Base-by-base conservation (phyloP, 1,140 invertebrate species). In the Sinonovacula constricta region DNA sequence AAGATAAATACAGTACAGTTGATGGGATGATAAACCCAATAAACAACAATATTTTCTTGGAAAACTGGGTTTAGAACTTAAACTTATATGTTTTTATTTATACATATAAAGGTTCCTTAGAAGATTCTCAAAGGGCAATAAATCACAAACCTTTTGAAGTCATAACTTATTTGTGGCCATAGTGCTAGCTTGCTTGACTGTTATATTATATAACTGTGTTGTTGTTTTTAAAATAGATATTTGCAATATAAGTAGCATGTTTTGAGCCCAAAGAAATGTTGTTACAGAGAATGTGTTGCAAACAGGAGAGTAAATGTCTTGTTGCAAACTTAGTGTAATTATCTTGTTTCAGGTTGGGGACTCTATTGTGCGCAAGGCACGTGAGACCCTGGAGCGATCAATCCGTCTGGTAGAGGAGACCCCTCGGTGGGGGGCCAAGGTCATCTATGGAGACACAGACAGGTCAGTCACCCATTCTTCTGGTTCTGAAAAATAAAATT, bases 401-500 rank as follows among this genome's bases (percentile, higher is more conserved):
- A 99, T 99, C 74, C 93, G 94, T 84, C 91, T 98, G 54, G 96
- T 99, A 0, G 94, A 96, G 53, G 86, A 87, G 7, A 88, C 85
- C 39, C 81, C 85, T 10, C 75, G 84, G 30, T 99, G 97, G 97
- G 94, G 94, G 53, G 96, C 95, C 7, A 93, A 93, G 86, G 98
- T 99, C 7, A 94, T 99, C 49, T 99, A 99, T 89, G 98, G 98
- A 0, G 98, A 99, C 88, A 99, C 98, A 1, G 98, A 99, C 91
- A 69, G 96, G 95, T 67, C 93, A 93, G 83, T 36, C 56, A 54
- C 34, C 33, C 3, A 54, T 31, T 1, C n/a, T 49, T 7, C 26
- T 12, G 22, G n/a, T n/a, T 49, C 45, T 49, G 45, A 49, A 12
- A n/a, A 31, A 10, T 33, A 34, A 65, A 10, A 26, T 31, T 65